phyloP scores from a whole-genome alignment of 2,797 vertebrate genomes.

The Protonibea diacanthus region DNA sequence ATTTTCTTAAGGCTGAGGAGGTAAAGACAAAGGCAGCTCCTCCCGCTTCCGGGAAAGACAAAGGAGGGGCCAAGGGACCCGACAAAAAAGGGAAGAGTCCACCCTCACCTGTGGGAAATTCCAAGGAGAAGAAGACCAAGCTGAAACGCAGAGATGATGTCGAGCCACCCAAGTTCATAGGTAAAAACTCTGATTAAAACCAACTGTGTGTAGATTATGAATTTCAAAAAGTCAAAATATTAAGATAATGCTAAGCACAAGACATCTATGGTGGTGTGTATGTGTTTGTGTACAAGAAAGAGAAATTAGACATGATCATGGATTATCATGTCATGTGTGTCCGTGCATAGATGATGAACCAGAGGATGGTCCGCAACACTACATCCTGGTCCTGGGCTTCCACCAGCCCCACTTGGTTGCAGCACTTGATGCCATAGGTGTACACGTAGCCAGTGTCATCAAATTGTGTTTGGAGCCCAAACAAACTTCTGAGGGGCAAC shows the following conservation, averaged over 20 bases:
- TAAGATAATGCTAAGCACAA: neutral
- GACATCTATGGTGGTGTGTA: neutral
- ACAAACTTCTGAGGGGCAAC: neutral
- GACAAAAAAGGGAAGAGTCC: slow-evolving; percentile 83
- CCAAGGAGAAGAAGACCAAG: slow-evolving; percentile 82
- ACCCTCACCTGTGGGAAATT: neutral
- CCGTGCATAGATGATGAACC: slow-evolving; percentile 93
- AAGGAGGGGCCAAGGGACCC: slow-evolving; percentile 71
- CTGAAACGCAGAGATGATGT: slow-evolving; percentile 88
- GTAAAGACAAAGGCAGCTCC: slow-evolving; percentile 56
- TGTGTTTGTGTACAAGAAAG: neutral
- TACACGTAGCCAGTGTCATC: slow-evolving; percentile 90
- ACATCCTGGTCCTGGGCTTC: slow-evolving; percentile 92
- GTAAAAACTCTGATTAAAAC: slow-evolving; percentile 70
- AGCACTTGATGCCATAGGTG: slow-evolving; percentile 86
- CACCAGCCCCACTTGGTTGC: slow-evolving; percentile 86
- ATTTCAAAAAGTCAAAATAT: neutral
- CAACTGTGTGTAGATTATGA: neutral
- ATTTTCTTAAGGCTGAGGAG: slow-evolving; percentile 74
- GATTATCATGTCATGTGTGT: slow-evolving; percentile 18
- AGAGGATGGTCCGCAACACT: slow-evolving; percentile 92
- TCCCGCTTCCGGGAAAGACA: slow-evolving; percentile 72
- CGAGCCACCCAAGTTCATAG: slow-evolving; percentile 80
- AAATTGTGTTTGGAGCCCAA: slow-evolving; percentile 65
- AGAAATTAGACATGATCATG: neutral